Conservation (phyloP, 2,888 invertebrate species). For the Allolobophora icterica region DNA sequence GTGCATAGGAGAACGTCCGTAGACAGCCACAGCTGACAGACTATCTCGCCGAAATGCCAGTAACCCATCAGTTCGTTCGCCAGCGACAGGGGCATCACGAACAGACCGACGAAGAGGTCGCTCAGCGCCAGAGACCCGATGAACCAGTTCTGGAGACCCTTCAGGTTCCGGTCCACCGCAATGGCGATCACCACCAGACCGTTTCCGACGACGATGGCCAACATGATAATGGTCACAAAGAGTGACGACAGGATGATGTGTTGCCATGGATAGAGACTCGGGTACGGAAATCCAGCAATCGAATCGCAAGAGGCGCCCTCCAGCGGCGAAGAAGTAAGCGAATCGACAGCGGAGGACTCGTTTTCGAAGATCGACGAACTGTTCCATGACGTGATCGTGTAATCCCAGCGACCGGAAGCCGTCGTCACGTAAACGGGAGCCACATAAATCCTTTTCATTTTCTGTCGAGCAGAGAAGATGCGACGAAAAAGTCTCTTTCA, state of each 20-base stretch:
- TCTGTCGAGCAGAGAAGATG: background rate
- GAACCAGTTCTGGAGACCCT: slow-evolving; percentile 97
- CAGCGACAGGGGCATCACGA: slow-evolving; percentile 95
- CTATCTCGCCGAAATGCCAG: slow-evolving; percentile 63
- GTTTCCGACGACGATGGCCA: slow-evolving; percentile 73
- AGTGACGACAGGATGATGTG: slow-evolving; percentile 35
- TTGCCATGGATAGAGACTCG: slow-evolving; percentile 87
- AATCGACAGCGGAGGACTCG: background rate
- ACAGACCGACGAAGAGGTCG: slow-evolving; percentile 89
- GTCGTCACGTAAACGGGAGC: slow-evolving; percentile 12
- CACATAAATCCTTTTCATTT: background rate
- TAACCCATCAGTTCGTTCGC: slow-evolving; percentile 97
- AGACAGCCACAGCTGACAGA: slow-evolving; percentile 67
- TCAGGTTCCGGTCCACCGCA: slow-evolving; percentile 85
- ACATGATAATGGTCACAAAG: slow-evolving; percentile 80
- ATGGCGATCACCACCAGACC: slow-evolving; percentile 36
- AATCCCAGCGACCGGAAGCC: background rate
- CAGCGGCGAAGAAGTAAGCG: background rate
- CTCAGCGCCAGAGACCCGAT: slow-evolving; percentile 94
- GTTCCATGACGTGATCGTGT: background rate
- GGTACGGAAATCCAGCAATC: slow-evolving; percentile 62
- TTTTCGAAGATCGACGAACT: background rate
- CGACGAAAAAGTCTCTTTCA: background rate
- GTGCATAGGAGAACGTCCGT: slow-evolving; percentile 66
- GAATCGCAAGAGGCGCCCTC: background rate